A percentile compares a stretch with the other conserved stretches of the same genome.
These are phyloP conservation scores for Gnatocerus cornutus DNA, from an alignment of 2,888 invertebrate species.

Conservation along the genomic window DNA sequence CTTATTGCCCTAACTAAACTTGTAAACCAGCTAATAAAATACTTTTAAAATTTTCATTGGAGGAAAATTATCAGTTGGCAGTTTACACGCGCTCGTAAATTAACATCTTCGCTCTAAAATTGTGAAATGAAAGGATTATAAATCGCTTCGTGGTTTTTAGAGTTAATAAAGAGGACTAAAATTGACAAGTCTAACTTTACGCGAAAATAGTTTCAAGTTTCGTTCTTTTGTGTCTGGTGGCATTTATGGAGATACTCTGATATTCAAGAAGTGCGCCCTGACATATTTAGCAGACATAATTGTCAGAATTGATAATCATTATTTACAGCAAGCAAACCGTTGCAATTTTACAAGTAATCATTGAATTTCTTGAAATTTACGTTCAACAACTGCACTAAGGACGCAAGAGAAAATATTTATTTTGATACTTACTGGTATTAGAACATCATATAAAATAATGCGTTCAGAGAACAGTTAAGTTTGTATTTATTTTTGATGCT, in stretches of 20 bases:
- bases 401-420: neutral
- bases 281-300: neutral
- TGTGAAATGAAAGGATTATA: conserved; percentile 36
- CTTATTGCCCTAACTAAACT: conserved; percentile 25
- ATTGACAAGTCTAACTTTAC: conserved; percentile 21
- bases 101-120: conserved; percentile 33
- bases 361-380: neutral
- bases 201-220: conserved; percentile 1
- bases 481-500: no score
- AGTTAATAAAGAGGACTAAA: conserved; percentile 28
- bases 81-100: conserved; percentile 35
- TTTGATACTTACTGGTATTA: neutral
- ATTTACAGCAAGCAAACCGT: neutral
- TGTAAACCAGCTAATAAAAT: conserved; percentile 36
- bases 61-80: conserved; percentile 33
- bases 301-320: neutral
- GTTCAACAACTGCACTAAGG: neutral
- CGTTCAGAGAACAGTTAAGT: neutral
- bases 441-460: neutral
- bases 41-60: conserved; percentile 23
- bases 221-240: conserved; percentile 7
- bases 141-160: conserved; percentile 34
- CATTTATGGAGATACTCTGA: neutral
- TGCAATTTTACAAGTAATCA: neutral
- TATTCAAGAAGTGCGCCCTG: neutral